These are phyloP conservation scores for Notocelia uddmanniana DNA, from an alignment of 2,888 invertebrate species.

Conservation along the genomic window DNA sequence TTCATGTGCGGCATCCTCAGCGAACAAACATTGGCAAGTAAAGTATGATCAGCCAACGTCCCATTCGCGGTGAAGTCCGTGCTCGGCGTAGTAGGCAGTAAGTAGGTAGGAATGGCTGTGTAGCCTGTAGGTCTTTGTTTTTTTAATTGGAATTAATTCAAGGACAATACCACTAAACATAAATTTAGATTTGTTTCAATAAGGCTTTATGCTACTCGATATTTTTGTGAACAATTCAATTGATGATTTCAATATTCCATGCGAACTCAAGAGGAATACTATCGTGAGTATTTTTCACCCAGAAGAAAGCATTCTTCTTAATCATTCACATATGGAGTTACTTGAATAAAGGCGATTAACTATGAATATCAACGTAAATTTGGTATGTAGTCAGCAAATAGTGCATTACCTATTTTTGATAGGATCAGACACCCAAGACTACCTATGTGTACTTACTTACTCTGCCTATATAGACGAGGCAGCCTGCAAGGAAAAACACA, in stretches of 20 bases:
- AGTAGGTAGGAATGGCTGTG: too few relatives aligned
- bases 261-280: constrained; percentile 33
- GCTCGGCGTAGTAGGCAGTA: too few relatives aligned
- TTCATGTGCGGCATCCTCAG: not conserved
- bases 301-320: not conserved
- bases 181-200: too few relatives aligned
- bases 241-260: not conserved
- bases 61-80: too few relatives aligned
- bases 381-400: too few relatives aligned
- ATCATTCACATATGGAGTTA: not conserved
- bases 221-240: not conserved
- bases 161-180: too few relatives aligned
- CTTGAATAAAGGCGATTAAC: too few relatives aligned
- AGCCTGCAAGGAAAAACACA: not conserved
- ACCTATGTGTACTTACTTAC: too few relatives aligned
- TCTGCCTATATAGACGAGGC: not conserved
- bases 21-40: not conserved
- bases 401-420: too few relatives aligned
- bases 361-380: not conserved
- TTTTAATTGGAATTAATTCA: too few relatives aligned
- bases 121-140: too few relatives aligned
- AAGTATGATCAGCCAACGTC: too few relatives aligned
- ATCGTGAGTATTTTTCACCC: constrained; percentile 27
- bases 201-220: not conserved
- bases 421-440: not conserved